Evolutionary conservation across 2,113 vertebrate species (phyloP).

Genomic region (Talpa occidentalis): DNA sequence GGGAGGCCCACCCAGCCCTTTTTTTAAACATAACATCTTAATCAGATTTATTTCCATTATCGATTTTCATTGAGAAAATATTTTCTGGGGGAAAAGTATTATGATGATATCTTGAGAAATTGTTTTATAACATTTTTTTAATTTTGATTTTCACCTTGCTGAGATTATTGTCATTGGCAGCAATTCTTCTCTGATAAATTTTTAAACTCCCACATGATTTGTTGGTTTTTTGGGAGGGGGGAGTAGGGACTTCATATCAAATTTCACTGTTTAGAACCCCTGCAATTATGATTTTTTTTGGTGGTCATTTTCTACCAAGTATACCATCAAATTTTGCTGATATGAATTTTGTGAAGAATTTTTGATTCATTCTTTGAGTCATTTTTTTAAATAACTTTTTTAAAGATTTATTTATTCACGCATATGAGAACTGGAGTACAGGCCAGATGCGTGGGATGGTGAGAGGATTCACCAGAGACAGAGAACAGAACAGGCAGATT

Average conservation of each 20-base stretch:
- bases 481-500: no score
- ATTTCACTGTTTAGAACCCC: neutral
- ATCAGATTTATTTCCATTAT: neutral
- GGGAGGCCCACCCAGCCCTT: no score
- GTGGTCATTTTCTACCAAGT: neutral
- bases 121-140: neutral
- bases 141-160: neutral
- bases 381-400: no score
- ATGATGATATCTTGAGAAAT: neutral
- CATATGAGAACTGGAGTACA: no score
- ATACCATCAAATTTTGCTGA: neutral
- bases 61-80: conserved; percentile 18
- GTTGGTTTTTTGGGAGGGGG: neutral
- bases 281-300: neutral
- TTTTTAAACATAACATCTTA: neutral
- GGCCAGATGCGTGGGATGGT: no score
- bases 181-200: neutral
- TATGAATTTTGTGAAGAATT: neutral
- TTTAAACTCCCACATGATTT: neutral
- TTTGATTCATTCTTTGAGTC: neutral
- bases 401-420: no score
- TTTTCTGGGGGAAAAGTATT: neutral
- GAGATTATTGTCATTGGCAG: neutral
- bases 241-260: neutral
- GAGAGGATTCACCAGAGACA: no score